Evolutionary conservation across 2,113 vertebrate genomes (phyloP), one percentile per base, ranked within the genome.

Genomic region (Cyphomyrus plagiostoma): DNA sequence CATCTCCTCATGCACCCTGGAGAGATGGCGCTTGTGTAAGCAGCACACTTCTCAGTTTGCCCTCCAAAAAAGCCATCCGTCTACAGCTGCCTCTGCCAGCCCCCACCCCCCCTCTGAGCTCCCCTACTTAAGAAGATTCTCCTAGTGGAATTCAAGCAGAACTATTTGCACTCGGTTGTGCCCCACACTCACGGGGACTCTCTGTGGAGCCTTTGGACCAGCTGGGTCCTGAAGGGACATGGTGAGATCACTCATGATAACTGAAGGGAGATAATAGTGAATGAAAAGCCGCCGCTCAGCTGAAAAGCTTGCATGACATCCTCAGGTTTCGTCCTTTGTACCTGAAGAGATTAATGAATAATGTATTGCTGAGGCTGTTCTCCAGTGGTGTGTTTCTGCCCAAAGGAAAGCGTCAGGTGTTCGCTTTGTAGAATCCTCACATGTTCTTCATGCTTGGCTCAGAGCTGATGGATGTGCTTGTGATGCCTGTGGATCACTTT

Each of bases 381-480:
- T 45, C 39, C 4, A 17, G 23, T 5, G 7, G 39, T 83, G 80
- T 42, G 7, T 23, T 48, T 84, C 39, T 45, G 46, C 19, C 39
- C 35, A 84, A 48, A 84, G 39, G 42, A 84, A 21, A 21, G 82
- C 19, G 8, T 45, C 62, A 70, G 39, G 82, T n/a, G 26, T 70
- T 70, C 26, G n/a, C 62, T 70, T 70, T 70, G 62, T 70, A 70
- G n/a, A 26, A 70, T 70, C 10, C n/a, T 70, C n/a, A 70, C 10
- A 70, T 70, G n/a, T 70, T 42, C 11, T 48, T 48, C 82, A 46
- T 84, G 30, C 50, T 50, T 39, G 70, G 2, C 92, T 90, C 88
- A 88, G 26, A 46, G 88, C 23, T 30, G 30, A 35, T 89, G 48
- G 23, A 11, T 70, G 21, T 53, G 23, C 56, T 19, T 88, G 4